Base-by-base conservation (phyloP, 2,797 vertebrate species). In the Lacerta agilis region DNA sequence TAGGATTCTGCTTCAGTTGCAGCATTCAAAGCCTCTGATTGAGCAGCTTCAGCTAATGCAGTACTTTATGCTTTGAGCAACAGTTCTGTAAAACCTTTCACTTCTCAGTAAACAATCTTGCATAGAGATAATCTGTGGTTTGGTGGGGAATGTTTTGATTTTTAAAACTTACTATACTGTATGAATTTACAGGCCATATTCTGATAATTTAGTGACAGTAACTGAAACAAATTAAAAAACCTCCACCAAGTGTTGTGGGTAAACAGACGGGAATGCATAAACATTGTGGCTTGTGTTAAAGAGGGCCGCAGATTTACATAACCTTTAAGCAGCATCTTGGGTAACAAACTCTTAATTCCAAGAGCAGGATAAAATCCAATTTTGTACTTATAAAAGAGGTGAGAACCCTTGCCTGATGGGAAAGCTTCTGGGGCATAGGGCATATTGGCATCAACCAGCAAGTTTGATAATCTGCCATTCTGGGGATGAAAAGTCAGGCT, bases 181-280 rank as follows among this genome's bases (percentile, higher is more conserved):
- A 75, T 58, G 7, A 76, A 61, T 80, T 88, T 69, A 75, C 18
- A 87, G 92, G 49, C 83, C 5, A 13, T 1, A 25, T 76, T 11
- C 67, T 11, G 1, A 49, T 83, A 23, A 10, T 88, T 82, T 72
- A 66, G 4, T 81, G 72, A 36, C 86, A n/a, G 79, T 66, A 43
- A 72, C 41, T 75, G 75, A 82, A 83, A 43, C 67, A 89, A 45
- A 10, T 73, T 79, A 86, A 55, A 90, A 90, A 71, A 17, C 80
- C 20, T 91, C 72, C 85, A 43, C 89, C 81, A 83, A 82, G 86
- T 73, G 76, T 43, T 66, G 89, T 79, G 58, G 67, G 64, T 20
- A n/a, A 8, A 75, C 69, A 23, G 1, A 80, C 45, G 69, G 29
- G 71, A 86, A 81, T 81, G 43, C n/a, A 20, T 84, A 58, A 58